Base-by-base conservation (phyloP, 2,888 invertebrate genomes). In the Melanostoma mellinum region DNA sequence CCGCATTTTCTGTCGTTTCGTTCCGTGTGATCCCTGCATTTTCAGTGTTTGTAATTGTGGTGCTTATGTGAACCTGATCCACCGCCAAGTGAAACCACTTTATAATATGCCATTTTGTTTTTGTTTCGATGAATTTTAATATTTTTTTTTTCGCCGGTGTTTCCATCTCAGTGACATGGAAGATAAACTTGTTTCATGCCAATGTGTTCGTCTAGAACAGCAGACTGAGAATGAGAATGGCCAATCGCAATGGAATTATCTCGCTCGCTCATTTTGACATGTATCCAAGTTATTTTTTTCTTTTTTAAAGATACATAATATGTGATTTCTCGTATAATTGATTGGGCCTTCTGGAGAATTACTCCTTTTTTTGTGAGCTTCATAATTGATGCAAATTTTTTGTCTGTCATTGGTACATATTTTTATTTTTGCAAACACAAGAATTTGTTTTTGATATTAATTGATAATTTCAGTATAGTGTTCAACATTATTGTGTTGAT, bases 1-100 rank as follows among this genome's bases (percentile, higher is more conserved):
- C 85, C 87, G 84, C 84, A 87, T 87, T 87, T 76, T 78, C 67
- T 69, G 63, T 72, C 74, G 30, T 52, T 50, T 46, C 50, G 50
- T 82, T 74, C 65, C 74, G 52, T 63, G 10, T 52, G 50, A 58
- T 77, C 53, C 6, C 42, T 46, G 71, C 36, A 58, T 67, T 38
- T 46, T 20, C 40, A 60, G 44, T 10, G 65, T 52, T 56, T 76
- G 69, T n/a, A 35, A 8, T 65, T 68, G 55, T 6, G 6, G 3
- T 40, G 6, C 3, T 20, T 30, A 10, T 40, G 35, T 44, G 40
- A 61, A 32, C 38, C 38, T 6, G 32, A 20, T 20, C n/a, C 8
- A 60, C 44, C 44, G 48, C n/a, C 32, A 42, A 55, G 8, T 56
- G 4, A 53, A 55, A 55, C 50, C 67, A 42, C 6, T 32, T 42